A percentile compares a stretch with the other conserved stretches of the same genome.
Evolutionary conservation across 2,113 vertebrate species (phyloP).

Genomic region (Rhynchopsitta pachyrhyncha): DNA sequence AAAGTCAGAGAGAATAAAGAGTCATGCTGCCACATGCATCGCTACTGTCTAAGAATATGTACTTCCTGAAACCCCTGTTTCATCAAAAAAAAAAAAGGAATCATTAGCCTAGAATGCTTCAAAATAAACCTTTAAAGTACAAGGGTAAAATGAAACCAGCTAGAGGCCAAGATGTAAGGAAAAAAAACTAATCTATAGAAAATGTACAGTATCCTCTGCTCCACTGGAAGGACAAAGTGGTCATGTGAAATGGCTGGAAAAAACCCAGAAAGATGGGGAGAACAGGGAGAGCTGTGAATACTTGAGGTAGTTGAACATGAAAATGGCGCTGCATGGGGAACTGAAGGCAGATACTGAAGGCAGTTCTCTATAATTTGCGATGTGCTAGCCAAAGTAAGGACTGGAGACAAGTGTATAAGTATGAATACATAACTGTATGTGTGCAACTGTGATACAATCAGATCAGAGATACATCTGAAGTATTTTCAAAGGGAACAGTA

Average conservation of each 20-base stretch:
- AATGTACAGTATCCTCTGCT: neutral
- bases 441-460: neutral
- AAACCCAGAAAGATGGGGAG: neutral
- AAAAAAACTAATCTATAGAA: neutral
- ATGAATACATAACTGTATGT: neutral
- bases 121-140: neutral
- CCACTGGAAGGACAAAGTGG: neutral
- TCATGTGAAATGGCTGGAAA: neutral
- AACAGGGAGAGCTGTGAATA: neutral
- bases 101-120: neutral
- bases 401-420: neutral
- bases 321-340: neutral
- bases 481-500: conserved; percentile 43
- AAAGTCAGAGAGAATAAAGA: neutral
- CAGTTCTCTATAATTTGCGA: fast-evolving
- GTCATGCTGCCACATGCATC: neutral
- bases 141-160: neutral
- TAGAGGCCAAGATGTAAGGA: neutral
- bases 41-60: neutral
- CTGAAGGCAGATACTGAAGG: neutral
- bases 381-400: neutral
- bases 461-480: neutral
- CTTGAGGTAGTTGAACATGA: neutral
- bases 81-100: neutral
- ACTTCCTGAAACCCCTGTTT: neutral